These are phyloP conservation scores for Drosophila auraria DNA, from an alignment of 1,140 invertebrate species.

Conservation along the genomic window DNA sequence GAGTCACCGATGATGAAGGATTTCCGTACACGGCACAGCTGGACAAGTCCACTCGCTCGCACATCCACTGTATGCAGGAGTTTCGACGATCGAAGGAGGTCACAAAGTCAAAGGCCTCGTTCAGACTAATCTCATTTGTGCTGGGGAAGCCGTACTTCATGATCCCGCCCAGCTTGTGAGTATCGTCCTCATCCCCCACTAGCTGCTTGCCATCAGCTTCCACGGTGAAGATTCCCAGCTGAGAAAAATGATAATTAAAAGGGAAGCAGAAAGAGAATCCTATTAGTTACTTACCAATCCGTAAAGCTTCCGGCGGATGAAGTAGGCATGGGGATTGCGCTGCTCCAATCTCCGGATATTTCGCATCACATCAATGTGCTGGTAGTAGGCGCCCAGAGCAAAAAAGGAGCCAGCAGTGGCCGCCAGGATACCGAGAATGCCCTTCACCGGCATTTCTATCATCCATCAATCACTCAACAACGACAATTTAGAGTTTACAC, in stretches of 20 bases:
- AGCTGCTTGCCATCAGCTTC: neutral
- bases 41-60: constrained; percentile 91
- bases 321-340: constrained; percentile 66
- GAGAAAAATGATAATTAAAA: neutral
- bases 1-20: constrained; percentile 69
- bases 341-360: constrained; percentile 64
- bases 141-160: constrained; percentile 97
- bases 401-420: constrained; percentile 71
- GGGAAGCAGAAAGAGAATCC: fast-evolving
- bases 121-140: constrained; percentile 93
- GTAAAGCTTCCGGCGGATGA: constrained; percentile 66
- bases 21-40: neutral
- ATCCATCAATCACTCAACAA: constrained; percentile 9
- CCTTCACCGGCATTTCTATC: constrained; percentile 36
- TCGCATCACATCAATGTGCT: constrained; percentile 63
- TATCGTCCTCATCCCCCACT: neutral
- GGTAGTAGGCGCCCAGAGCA: constrained; percentile 70
- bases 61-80: constrained; percentile 97
- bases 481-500: constrained; percentile 8
- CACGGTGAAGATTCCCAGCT: constrained; percentile 57
- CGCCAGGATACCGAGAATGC: constrained; percentile 54
- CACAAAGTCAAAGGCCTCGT: constrained; percentile 91
- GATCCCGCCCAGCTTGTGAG: constrained; percentile 86
- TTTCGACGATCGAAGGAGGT: constrained; percentile 96
- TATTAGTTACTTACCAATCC: constrained; percentile 40